phyloP scores from a whole-genome alignment of 1,140 invertebrate species.

The Bilobella aurantiaca region DNA sequence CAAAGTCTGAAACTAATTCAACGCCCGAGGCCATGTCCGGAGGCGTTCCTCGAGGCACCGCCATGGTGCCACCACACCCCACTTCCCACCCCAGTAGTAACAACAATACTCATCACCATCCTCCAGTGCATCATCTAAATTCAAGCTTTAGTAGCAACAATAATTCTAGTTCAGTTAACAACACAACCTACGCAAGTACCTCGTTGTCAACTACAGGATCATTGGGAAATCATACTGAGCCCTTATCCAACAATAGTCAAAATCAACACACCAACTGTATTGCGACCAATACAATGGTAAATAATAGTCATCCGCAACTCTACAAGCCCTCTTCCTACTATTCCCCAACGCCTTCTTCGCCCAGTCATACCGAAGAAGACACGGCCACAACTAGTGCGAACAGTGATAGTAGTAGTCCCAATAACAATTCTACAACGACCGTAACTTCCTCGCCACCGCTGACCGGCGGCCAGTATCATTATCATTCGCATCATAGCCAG shows the following conservation, averaged over 20 bases:
- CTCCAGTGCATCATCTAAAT: not conserved
- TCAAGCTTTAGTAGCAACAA: constrained; percentile 5
- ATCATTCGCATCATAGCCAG: not conserved
- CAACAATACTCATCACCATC: constrained; percentile 4
- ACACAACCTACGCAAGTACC: constrained; percentile 1
- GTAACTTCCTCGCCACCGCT: not conserved
- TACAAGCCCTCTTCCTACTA: not conserved
- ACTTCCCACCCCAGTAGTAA: too few relatives aligned
- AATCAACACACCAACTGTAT: not conserved
- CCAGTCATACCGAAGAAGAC: constrained; percentile 8
- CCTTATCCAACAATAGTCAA: not conserved
- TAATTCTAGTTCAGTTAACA: not conserved
- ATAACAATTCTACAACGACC: not conserved
- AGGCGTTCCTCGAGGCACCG: not conserved
- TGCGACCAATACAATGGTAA: not conserved
- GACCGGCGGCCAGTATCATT: not conserved
- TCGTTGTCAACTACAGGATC: not conserved
- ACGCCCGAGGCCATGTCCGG: not conserved
- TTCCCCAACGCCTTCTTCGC: not conserved
- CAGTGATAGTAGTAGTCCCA: not conserved
- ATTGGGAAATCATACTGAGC: not conserved
- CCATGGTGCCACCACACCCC: too few relatives aligned
- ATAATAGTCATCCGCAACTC: not conserved
- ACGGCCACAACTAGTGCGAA: constrained; percentile 1
- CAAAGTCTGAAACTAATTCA: not conserved